Conservation (phyloP, 1,140 invertebrate genomes). For the Caerostris darwini region DNA sequence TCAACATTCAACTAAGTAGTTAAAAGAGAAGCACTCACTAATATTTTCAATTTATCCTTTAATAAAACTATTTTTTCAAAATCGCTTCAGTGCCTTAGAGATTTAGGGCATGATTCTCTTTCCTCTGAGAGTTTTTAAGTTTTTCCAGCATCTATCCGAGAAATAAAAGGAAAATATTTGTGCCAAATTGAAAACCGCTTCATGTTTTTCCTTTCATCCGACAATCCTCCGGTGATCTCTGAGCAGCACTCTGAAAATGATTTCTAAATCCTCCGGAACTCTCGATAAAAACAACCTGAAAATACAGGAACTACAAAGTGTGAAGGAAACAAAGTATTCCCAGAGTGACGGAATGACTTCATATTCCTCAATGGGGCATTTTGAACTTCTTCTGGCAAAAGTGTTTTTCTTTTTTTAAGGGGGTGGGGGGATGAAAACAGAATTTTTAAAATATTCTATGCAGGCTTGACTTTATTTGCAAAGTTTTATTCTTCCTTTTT, state of each 20-base stretch:
- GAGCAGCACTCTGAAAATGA: background rate
- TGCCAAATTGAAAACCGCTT: slow-evolving; percentile 16
- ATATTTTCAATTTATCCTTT: no score
- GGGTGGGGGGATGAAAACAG: no score
- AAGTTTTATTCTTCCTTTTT: no score
- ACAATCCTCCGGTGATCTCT: background rate
- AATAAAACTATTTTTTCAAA: background rate
- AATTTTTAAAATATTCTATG: no score
- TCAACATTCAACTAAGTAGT: no score
- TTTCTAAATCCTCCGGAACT: background rate
- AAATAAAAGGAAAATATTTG: background rate
- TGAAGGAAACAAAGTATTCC: background rate
- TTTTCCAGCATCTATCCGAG: background rate
- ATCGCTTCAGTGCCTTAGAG: background rate
- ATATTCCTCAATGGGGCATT: background rate
- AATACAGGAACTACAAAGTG: background rate
- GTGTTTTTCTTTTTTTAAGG: background rate
- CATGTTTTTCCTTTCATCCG: background rate
- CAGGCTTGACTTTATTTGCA: no score
- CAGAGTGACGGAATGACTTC: background rate
- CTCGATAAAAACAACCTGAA: background rate
- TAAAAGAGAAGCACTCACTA: no score
- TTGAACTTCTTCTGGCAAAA: background rate
- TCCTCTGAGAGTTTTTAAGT: background rate
- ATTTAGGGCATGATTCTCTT: background rate